Base-by-base conservation (phyloP, 2,888 invertebrate species). In the Lypha dubia region DNA sequence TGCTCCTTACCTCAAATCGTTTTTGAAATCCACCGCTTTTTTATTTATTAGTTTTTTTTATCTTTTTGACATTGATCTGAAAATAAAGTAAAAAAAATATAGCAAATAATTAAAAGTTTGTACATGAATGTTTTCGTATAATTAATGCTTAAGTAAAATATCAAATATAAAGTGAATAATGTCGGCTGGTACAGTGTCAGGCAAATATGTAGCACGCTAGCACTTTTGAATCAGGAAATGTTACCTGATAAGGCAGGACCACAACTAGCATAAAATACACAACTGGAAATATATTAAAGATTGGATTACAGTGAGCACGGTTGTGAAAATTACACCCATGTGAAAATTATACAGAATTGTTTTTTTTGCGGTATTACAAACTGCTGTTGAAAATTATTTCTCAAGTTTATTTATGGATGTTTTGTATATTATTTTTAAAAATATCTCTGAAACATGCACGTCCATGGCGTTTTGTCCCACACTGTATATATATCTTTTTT, bases 31-130 rank as follows among this genome's bases (percentile, higher is more conserved):
- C 44, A 20, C 38, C 20, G 32, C 11, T 22, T 51, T 44, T 15
- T 49, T 46, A 28, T 15, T 56, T 44, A 38, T 9, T 35, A 32
- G 5, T 44, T 20, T 3, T 38, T 49, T 73, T 84, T 63, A 73
- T 32, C 17, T 77, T 60, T 49, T 77, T 80, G 65, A 56, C 80
- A 80, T 84, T 73, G 68, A 74, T 77, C 80, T 84, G 80, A 46
- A 84, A 84, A 77, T 44, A 77, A 53, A 71, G n/a, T n/a, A n/a
- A 28, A 13, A 38, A 1, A 67, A 38, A 70, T 51, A 38, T 32
- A 73, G 53, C 20, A 71, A 67, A 41, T 32, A 32, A 44, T 62
- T 53, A 73, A 51, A 46, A 49, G 20, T 56, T 32, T 63, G 2
- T 4, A 15, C 20, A 51, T 60, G 46, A 9, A 11, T 32, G 32